Evolutionary conservation across 2,113 vertebrate genomes (phyloP), one percentile per base, ranked within the genome.

Genomic region (Oryzias celebensis): DNA sequence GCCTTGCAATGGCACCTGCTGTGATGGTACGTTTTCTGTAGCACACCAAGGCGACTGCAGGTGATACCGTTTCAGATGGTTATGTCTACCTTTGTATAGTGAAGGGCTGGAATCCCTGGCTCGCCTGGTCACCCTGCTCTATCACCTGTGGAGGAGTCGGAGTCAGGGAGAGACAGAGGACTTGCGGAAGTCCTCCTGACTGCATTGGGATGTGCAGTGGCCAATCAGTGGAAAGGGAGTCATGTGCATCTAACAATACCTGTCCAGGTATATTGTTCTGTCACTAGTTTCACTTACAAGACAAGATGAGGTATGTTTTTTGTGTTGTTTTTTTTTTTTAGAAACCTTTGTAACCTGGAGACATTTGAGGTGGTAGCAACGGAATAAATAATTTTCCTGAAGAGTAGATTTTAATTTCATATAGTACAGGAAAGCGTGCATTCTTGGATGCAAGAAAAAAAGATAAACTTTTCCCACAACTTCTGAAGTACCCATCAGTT

Each of bases 1-100:
- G 2, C 50, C 71, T 1, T 89, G 87, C 48, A 71, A 0, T 0
- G 62, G 78, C n/a, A 60, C 8, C 73, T 87, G 87, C 83, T 89
- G 81, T 16, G 3, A 73, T 0, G 63, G 85, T 85, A 77, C 22
- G 62, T 50, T 20, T 15, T 15, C 18, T 46, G 51, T 0, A 0
- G 18, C 6, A 67, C 16, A 55, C 16, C 26, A 14, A 54, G 20
- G 45, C 20, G 24, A 68, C 5, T n/a, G 2, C 26, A 5, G 7
- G 0, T 0, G 26, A 28, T 8, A 18, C 24, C 44, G 4, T 2
- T 17, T 14, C 31, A 43, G 3, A 14, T 4, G 46, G 5, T 7
- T 4, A 5, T 61, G 43, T 56, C 8, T 20, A 41, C 64, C 43
- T 71, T 18, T 66, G 51, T 58, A 49, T 22, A 77, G 80, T 7